Conservation (phyloP, 2,113 vertebrate species). For the Hippocampus abdominalis region DNA sequence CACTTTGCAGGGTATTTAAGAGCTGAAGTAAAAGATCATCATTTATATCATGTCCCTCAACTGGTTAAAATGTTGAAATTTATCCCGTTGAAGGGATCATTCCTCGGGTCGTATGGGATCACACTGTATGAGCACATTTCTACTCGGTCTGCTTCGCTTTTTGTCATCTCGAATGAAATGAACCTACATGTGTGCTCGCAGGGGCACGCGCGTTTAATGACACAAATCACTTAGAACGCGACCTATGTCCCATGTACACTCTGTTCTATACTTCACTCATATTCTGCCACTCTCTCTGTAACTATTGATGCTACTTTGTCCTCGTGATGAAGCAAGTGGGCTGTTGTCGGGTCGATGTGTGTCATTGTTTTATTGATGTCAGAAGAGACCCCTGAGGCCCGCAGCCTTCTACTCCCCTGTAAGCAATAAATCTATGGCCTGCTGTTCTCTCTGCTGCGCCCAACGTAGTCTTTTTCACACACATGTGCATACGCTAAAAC, state of each 20-base stretch:
- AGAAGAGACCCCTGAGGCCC: conserved; percentile 66
- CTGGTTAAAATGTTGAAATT: too few species aligned
- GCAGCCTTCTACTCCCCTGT: conserved; percentile 65
- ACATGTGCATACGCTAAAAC: conserved; percentile 1
- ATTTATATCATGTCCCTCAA: too few species aligned
- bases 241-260: not conserved
- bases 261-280: conserved; percentile 32
- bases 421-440: conserved; percentile 73
- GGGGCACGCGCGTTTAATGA: not conserved
- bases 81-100: too few species aligned
- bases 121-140: too few species aligned
- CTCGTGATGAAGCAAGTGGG: conserved; percentile 66
- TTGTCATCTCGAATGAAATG: too few species aligned
- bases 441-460: conserved; percentile 55
- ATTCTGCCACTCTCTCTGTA: conserved; percentile 40
- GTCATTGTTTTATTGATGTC: conserved; percentile 76
- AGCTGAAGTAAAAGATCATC: too few species aligned
- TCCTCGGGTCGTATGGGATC: too few species aligned
- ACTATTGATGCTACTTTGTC: conserved; percentile 67
- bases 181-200: not conserved
- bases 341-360: conserved; percentile 66
- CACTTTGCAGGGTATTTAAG: too few species aligned
- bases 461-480: conserved; percentile 18
- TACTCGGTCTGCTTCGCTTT: too few species aligned
- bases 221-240: not conserved